phyloP scores from a whole-genome alignment of 2,888 invertebrate genomes.

The Asteroscopus sphinx region DNA sequence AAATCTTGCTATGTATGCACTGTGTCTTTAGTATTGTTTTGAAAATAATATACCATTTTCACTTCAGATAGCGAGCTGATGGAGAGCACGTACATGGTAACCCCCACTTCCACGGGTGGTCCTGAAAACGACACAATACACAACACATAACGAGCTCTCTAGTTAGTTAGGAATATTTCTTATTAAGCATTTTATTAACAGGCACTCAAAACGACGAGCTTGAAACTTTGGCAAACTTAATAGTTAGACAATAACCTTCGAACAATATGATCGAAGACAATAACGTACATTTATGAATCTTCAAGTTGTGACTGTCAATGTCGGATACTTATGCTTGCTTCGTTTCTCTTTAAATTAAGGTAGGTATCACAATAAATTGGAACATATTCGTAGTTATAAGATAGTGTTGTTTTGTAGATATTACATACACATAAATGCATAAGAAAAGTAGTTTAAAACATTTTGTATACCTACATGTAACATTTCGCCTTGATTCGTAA shows the following conservation, averaged over 20 bases:
- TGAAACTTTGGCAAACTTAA: conserved; percentile 21
- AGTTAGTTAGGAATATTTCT: conserved; percentile 18
- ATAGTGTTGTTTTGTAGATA: no score
- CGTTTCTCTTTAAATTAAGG: no score
- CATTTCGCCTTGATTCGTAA: not conserved
- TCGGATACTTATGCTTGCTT: no score
- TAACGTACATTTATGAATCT: conserved; percentile 17
- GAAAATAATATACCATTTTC: conserved; percentile 90
- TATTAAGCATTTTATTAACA: conserved; percentile 20
- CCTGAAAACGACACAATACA: conserved; percentile 91
- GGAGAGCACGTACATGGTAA: conserved; percentile 96
- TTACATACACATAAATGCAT: no score
- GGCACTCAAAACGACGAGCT: conserved; percentile 20
- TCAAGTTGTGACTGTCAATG: conserved; percentile 7
- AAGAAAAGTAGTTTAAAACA: no score
- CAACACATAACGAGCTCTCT: conserved; percentile 64
- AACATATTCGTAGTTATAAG: no score
- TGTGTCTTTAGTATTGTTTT: conserved; percentile 84
- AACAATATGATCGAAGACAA: no score
- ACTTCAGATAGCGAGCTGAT: conserved; percentile 96
- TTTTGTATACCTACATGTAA: no score
- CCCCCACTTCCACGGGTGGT: conserved; percentile 95
- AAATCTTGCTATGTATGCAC: conserved; percentile 85
- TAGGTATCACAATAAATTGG: not conserved
- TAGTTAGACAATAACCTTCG: conserved; percentile 5